Base-by-base conservation (phyloP, 2,888 invertebrate genomes). In the Drosophila falleni region DNA sequence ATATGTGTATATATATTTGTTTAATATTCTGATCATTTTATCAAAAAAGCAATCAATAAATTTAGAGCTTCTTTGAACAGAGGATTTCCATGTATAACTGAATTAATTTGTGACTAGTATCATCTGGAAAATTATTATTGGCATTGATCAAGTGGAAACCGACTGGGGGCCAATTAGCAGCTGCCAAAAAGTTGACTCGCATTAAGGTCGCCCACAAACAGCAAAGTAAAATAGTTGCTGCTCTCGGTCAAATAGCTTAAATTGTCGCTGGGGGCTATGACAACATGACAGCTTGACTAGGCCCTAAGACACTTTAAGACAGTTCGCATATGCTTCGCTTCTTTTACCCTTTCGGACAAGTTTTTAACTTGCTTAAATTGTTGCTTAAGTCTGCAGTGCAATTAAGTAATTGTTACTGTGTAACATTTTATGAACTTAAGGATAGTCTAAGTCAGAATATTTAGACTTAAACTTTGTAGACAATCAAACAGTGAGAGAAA, bases 81-180 rank as follows among this genome's bases (percentile, higher is more conserved):
- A n/a, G 53, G 31, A 54, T 54, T 41, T 47, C 4, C 1, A n/a
- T n/a, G n/a, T 29, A 4, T 11, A 8, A 39, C 2, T 15, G 5
- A 39, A n/a, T 42, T 6, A 2, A 13, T 13, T 23, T 15, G 16
- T 10, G n/a, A 15, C 23, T 15, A 13, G 3, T 26, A 6, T 8
- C 26, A 37, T 31, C 11, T 26, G 13, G 4, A 46, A 4, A 23
- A 2, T 26, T 54, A 26, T 42, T 29, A 55, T 50, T 62, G 55
- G 31, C 50, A 39, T 51, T 42, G 73, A 62, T 72, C 66, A 66
- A 72, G 37, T 60, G 72, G 61, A 10, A 9, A 23, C 26, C 64
- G 55, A 64, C 58, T 64, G 23, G 35, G 16, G 60, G 64, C 62
- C 77, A 72, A 72, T 72, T 72, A 67, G 35, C 47, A 49, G 37